phyloP scores from a whole-genome alignment of 2,797 vertebrate genomes.

The Poliocrania exsul region DNA sequence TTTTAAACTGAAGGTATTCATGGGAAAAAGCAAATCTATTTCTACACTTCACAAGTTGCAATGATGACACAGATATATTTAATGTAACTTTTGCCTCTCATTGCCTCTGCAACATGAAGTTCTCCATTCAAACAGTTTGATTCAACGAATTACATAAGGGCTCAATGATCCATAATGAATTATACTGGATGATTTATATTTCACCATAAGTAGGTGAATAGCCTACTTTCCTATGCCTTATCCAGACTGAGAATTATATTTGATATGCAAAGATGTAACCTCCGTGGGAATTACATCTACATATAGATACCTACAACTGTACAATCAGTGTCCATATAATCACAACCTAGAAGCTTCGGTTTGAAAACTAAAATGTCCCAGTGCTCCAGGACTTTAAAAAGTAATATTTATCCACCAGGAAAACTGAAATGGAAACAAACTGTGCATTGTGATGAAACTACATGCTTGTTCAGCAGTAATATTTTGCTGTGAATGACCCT shows the following conservation, averaged over 20 bases:
- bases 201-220: neutral
- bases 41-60: neutral
- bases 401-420: neutral
- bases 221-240: neutral
- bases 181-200: neutral
- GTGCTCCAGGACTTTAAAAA: neutral
- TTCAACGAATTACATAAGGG: neutral
- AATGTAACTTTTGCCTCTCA: neutral
- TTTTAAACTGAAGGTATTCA: neutral
- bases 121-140: neutral
- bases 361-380: neutral
- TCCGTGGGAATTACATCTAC: neutral
- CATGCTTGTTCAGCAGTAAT: constrained; percentile 7
- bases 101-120: neutral
- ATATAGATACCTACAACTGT: neutral
- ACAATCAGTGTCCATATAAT: rapidly evolving
- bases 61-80: neutral
- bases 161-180: neutral
- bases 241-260: neutral
- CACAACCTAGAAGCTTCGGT: neutral
- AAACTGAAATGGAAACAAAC: neutral
- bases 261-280: neutral
- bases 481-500: neutral
- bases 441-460: neutral
- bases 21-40: neutral